Conservation (phyloP, 2,797 vertebrate genomes). For the Limosa lapponica region DNA sequence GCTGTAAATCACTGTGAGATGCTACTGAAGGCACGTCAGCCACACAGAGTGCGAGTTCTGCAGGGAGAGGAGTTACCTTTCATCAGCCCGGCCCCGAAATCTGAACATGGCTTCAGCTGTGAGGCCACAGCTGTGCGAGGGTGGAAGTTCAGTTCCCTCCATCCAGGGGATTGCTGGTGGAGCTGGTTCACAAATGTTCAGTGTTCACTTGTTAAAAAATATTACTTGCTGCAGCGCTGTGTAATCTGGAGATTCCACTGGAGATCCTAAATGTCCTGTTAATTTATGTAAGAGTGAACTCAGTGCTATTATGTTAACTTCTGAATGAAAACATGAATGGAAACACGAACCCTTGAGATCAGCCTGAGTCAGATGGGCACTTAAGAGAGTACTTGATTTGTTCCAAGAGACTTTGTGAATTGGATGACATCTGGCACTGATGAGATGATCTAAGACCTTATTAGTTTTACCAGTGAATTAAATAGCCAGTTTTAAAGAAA, state of each 20-base stretch:
- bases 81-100: background rate
- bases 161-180: background rate
- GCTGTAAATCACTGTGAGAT: conserved; percentile 46
- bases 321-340: conserved; percentile 22
- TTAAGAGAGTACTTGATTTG: conserved; percentile 42
- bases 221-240: background rate
- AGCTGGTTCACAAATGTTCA: background rate
- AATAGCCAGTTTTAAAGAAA: background rate
- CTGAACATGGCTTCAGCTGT: background rate
- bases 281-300: background rate
- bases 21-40: conserved; percentile 28
- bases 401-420: conserved; percentile 40
- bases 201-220: background rate
- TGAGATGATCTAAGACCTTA: background rate
- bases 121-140: background rate
- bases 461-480: conserved; percentile 21
- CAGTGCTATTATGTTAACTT: background rate
- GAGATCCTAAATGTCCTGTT: background rate
- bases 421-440: background rate
- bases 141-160: background rate
- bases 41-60: background rate
- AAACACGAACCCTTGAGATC: conserved; percentile 16
- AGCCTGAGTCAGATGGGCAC: background rate
- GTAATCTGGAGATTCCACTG: conserved; percentile 7
- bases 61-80: background rate